Evolutionary conservation across 2,113 vertebrate genomes (phyloP).

Genomic region (Seriola quinqueradiata): DNA sequence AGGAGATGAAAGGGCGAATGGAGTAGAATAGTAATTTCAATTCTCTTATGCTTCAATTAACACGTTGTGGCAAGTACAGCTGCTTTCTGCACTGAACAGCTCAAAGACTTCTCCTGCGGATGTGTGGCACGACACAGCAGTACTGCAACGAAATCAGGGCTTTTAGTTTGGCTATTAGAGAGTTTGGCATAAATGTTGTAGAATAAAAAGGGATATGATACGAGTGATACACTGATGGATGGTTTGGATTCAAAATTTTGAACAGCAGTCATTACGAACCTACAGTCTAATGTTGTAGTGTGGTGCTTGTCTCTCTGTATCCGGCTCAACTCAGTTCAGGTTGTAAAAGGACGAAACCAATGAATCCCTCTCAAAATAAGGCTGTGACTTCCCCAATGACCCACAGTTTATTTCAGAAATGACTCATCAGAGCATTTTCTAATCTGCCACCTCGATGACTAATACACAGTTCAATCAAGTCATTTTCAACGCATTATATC

Average conservation of each 20-base stretch:
- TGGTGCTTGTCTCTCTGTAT: background rate
- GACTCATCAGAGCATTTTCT: background rate
- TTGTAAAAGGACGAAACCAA: background rate
- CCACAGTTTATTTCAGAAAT: background rate
- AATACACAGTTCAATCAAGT: background rate
- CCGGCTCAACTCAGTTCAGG: background rate
- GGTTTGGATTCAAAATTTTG: background rate
- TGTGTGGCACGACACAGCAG: slow-evolving; percentile 34
- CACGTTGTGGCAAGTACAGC: slow-evolving; percentile 72
- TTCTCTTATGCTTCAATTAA: slow-evolving; percentile 85
- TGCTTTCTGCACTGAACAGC: slow-evolving; percentile 52
- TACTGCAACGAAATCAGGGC: slow-evolving; percentile 10
- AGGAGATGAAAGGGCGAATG: slow-evolving; percentile 75
- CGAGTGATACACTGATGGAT: background rate
- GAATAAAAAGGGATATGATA: background rate
- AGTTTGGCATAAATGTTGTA: background rate
- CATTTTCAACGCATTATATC: too few relatives aligned
- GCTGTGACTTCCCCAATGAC: background rate
- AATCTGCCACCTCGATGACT: background rate
- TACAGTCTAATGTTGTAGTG: background rate
- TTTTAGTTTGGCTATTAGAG: slow-evolving; percentile 7
- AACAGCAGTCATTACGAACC: background rate
- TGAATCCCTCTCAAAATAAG: background rate
- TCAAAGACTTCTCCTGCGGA: slow-evolving; percentile 52
- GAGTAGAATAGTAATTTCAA: slow-evolving; percentile 76